These are phyloP conservation scores for Paralichthys olivaceus DNA, from an alignment of 2,113 vertebrate genomes.

Conservation along the genomic window DNA sequence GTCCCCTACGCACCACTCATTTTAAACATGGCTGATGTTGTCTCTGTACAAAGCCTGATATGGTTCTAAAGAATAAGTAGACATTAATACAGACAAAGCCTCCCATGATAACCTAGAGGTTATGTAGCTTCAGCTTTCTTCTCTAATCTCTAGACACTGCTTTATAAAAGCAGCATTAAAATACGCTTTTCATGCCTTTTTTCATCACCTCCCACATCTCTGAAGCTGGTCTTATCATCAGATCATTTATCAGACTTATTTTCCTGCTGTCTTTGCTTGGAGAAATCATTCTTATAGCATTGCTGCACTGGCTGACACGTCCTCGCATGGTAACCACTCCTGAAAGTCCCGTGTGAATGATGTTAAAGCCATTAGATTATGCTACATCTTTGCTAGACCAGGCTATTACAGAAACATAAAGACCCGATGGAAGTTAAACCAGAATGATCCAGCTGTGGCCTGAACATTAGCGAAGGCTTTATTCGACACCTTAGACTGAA, in stretches of 20 bases:
- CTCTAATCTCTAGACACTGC: slow-evolving; percentile 37
- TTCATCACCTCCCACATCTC: slow-evolving; percentile 11
- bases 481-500: slow-evolving; percentile 45
- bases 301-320: background rate
- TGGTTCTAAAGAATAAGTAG: slow-evolving; percentile 22
- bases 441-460: slow-evolving; percentile 10
- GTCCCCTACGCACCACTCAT: slow-evolving; percentile 4
- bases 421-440: slow-evolving; percentile 22
- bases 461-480: slow-evolving; percentile 42
- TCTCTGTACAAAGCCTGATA: slow-evolving; percentile 2
- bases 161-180: slow-evolving; percentile 28
- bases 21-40: background rate
- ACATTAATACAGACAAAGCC: slow-evolving; percentile 32
- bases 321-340: slow-evolving; percentile 7
- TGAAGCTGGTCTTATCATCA: background rate
- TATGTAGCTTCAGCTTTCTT: slow-evolving; percentile 40
- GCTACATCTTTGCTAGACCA: slow-evolving; percentile 2
- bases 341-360: slow-evolving; percentile 4
- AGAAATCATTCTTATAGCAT: background rate
- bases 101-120: slow-evolving; percentile 19
- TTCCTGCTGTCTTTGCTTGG: background rate
- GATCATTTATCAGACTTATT: background rate
- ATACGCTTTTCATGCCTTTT: slow-evolving; percentile 9
- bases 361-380: slow-evolving; percentile 22
- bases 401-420: slow-evolving; percentile 41